Evolutionary conservation across 2,888 invertebrate species (phyloP).

Genomic region (Folsomia manolachei): DNA sequence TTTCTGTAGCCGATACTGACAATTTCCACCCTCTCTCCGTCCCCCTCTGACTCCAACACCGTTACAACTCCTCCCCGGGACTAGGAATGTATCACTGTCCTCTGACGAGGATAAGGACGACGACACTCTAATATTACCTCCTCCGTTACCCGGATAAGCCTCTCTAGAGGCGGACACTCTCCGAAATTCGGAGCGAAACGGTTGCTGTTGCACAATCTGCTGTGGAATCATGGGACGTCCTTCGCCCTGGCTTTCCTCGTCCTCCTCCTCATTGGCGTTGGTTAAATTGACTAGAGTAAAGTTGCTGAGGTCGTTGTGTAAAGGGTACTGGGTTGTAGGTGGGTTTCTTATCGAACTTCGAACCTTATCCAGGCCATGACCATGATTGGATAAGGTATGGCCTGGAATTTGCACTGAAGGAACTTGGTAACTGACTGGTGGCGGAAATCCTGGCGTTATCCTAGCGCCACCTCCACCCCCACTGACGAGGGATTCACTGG

Average conservation of each 20-base stretch:
- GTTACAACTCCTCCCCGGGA: slow-evolving; percentile 22
- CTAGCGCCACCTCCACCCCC: background rate
- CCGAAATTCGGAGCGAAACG: background rate
- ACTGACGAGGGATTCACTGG: too few species aligned
- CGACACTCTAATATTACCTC: background rate
- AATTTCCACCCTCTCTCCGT: slow-evolving; percentile 12
- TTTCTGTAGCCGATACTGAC: background rate
- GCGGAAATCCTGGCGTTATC: background rate
- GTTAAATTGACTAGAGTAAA: slow-evolving; percentile 29
- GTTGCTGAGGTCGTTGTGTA: slow-evolving; percentile 24
- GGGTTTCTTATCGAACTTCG: slow-evolving; percentile 17
- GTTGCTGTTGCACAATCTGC: background rate
- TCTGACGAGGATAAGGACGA: slow-evolving; percentile 23
- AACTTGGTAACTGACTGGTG: slow-evolving; percentile 7
- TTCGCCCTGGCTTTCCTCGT: background rate
- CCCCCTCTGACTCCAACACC: slow-evolving; percentile 16
- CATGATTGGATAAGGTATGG: slow-evolving; percentile 15
- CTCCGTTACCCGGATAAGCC: background rate
- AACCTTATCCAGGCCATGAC: background rate
- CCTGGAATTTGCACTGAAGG: slow-evolving; percentile 19
- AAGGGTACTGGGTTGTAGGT: too few species aligned
- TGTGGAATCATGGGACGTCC: background rate
- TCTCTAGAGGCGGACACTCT: background rate
- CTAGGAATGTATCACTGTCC: slow-evolving; percentile 33
- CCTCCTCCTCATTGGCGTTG: background rate